A percentile compares a stretch with the other conserved stretches of the same genome.
Conservation (phyloP, 2,888 invertebrate genomes). For the Rugalucina vietnamica region DNA sequence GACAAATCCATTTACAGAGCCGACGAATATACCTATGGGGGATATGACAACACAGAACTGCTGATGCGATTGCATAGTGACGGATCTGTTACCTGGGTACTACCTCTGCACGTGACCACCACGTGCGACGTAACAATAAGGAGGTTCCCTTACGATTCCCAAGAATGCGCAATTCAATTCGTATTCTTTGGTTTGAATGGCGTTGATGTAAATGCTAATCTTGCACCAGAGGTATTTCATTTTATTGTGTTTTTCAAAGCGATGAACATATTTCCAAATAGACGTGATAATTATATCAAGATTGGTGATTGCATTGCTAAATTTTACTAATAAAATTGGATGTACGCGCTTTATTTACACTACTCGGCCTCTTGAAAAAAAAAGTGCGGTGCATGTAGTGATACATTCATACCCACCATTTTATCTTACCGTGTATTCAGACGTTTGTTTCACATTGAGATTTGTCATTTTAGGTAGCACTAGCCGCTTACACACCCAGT, state of each 20-base stretch:
- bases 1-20: not conserved
- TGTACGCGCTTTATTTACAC: too few species aligned
- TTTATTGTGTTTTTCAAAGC: too few species aligned
- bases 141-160: not conserved
- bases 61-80: not conserved
- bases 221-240: not conserved
- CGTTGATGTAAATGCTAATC: not conserved
- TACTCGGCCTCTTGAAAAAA: too few species aligned
- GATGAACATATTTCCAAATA: too few species aligned
- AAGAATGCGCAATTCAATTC: not conserved
- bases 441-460: too few species aligned
- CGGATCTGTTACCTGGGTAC: not conserved
- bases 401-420: too few species aligned
- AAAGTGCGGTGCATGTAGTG: too few species aligned
- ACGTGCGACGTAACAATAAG: not conserved
- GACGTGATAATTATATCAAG: too few species aligned
- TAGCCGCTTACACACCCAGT: not conserved
- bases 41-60: not conserved
- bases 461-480: too few species aligned
- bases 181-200: not conserved
- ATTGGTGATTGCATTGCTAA: too few species aligned
- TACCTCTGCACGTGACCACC: not conserved
- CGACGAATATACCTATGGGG: not conserved
- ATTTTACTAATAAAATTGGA: too few species aligned
- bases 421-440: too few species aligned